Base-by-base conservation (phyloP, 2,113 vertebrate genomes). In the Scolopax mira region DNA sequence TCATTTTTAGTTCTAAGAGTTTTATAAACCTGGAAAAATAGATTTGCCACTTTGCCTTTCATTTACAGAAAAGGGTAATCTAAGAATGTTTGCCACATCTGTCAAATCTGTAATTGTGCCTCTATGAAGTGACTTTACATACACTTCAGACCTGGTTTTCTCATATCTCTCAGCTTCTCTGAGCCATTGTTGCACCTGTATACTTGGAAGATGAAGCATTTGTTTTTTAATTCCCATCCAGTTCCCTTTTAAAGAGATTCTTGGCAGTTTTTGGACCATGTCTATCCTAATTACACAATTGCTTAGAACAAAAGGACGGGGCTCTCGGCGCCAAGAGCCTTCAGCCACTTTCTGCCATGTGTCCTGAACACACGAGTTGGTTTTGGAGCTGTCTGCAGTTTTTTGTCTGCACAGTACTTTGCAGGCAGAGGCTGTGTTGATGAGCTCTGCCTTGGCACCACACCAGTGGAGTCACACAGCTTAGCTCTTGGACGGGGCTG, bases 371-470 rank as follows among this genome's bases (percentile, higher is more conserved):
- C 65, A 66, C 0, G 21, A 39, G 5, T 17, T 74, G 17, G 6
- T 64, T 91, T 65, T 84, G 75, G 88, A 88, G 92, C 89, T 78
- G 66, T n/a, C 67, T 85, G 78, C 79, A 72, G 74, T 44, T 88
- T 44, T 88, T 44, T 77, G 88, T 69, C 72, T 92, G 80, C 21
- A 2, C 23, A 7, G 80, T n/a, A 8, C 69, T 80, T 78, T 90
- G 64, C 85, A 90, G 85, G 75, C 75, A 69, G 83, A 65, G 72
- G 33, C 81, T 77, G 62, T 35, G 71, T 58, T 49, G 82, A 13
- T 85, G 37, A 85, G 65, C 58, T 91, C 71, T 91, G 85, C 66
- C 77, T 91, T 89, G 91, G 80, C 88, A 65, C 33, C 13, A 2
- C 66, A 83, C 71, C 78, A 70, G 0, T 18, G 78, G 30, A 70